Conservation (phyloP, 1,140 invertebrate species). For the Drosophila sucinea region DNA sequence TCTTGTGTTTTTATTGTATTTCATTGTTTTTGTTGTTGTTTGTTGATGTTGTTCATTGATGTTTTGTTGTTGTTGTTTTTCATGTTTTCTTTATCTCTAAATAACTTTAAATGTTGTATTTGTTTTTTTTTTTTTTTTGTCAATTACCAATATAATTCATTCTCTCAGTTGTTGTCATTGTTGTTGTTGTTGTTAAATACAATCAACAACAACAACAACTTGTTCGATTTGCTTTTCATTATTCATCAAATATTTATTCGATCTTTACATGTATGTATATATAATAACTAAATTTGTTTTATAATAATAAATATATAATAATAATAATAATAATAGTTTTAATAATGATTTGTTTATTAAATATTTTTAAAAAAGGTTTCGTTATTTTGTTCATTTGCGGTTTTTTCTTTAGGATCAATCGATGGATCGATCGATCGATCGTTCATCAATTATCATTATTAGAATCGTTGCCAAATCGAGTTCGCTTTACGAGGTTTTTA, state of each 20-base stretch:
- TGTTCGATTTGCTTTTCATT: constrained; percentile 48
- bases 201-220: constrained; percentile 19
- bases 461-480: constrained; percentile 39
- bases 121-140: constrained; percentile 50
- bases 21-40: constrained; percentile 68
- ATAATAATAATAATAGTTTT: constrained; percentile 76
- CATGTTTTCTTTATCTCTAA: constrained; percentile 67
- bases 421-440: not conserved
- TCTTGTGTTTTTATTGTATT: constrained; percentile 78
- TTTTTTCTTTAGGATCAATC: constrained; percentile 56
- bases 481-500: constrained; percentile 4
- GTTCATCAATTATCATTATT: constrained; percentile 41
- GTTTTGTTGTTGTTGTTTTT: constrained; percentile 57
- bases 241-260: constrained; percentile 54
- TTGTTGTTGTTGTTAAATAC: constrained; percentile 53
- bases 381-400: constrained; percentile 40
- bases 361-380: constrained; percentile 78
- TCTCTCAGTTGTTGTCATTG: constrained; percentile 13
- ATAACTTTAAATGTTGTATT: constrained; percentile 80
- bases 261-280: constrained; percentile 64
- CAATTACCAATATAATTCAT: constrained; percentile 24
- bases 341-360: constrained; percentile 80
- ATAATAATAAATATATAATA: constrained; percentile 65
- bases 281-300: constrained; percentile 79
- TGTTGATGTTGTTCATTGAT: constrained; percentile 61